Percentiles rank a stretch among this genome's conserved stretches.
These are phyloP conservation scores for Crocallis elinguaria DNA, from an alignment of 2,888 invertebrate species.

Conservation along the genomic window DNA sequence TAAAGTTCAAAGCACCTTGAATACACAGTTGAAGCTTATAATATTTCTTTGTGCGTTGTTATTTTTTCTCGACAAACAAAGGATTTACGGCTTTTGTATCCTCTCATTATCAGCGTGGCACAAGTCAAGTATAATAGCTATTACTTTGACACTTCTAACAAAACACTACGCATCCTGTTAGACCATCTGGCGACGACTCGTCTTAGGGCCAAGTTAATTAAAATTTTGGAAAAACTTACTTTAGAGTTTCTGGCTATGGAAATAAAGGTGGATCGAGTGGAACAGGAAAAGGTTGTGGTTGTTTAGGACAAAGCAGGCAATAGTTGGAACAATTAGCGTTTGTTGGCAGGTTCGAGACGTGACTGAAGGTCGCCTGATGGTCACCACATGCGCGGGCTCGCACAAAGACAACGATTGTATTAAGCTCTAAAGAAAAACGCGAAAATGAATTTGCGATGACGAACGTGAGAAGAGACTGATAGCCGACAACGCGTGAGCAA, in stretches of 20 bases:
- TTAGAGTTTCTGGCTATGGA: conserved; percentile 1
- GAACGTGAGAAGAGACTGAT: conserved; percentile 22
- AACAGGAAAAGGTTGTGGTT: conserved; percentile 30
- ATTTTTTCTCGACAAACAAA: conserved; percentile 49
- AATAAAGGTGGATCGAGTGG: conserved; percentile 19
- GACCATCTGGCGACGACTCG: conserved; percentile 62
- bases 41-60: conserved; percentile 34
- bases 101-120: conserved; percentile 45
- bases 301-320: conserved; percentile 52
- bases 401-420: conserved; percentile 32
- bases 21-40: conserved; percentile 7
- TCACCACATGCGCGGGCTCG: conserved; percentile 47
- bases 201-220: conserved; percentile 13
- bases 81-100: conserved; percentile 48
- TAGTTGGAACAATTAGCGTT: conserved; percentile 59
- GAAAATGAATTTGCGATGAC: conserved; percentile 30
- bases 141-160: conserved; percentile 61
- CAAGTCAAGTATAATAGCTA: conserved; percentile 54
- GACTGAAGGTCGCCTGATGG: conserved; percentile 52
- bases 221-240: conserved; percentile 10
- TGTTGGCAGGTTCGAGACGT: conserved; percentile 57
- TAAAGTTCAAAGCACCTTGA: not conserved
- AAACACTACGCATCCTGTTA: conserved; percentile 57
- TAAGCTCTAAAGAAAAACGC: conserved; percentile 23
- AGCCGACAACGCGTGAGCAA: conserved; percentile 26